Evolutionary conservation across 2,888 invertebrate genomes (phyloP), one percentile per base, ranked within the genome.

Genomic region (Phyto melanocephala): DNA sequence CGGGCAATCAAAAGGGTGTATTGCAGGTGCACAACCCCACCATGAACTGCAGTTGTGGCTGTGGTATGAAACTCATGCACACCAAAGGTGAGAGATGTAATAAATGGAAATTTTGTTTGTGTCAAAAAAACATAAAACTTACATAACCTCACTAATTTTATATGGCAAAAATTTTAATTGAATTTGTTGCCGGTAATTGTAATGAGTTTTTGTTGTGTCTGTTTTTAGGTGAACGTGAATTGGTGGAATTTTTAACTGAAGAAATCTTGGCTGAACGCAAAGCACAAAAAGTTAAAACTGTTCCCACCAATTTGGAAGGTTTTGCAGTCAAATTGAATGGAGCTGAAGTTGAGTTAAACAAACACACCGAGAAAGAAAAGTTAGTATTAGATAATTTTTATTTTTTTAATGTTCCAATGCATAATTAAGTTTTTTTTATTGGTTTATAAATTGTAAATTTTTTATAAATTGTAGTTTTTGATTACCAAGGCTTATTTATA

Each of bases 181-280:
- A 35, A 65, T 28, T 56, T 24, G 13, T 40, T 62, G 62, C 80
- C 74, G 79, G 81, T 62, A 47, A 72, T 60, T 63, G 45, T 40
- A 33, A 28, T 52, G 1, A 62, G 40, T 20, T 10, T 62, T 13
- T n/a, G 20, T 62, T 76, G 17, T 50, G 83, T 76, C 24, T 50
- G 83, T 45, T 63, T n/a, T 42, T 10, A 97, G 97, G 95, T 87
- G 97, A 97, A 90, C 93, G 95, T 85, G 97, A 97, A 88, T 92
- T 99, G 63, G 95, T 96, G 0, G 96, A 97, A 89, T 99, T 98
- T 89, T 92, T 99, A 28, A 95, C 96, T 1, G 97, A 99, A 88
- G 99, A 99, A 92, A 98, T 99, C 84, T 93, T 96, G 28, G 96
- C 97, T 0, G 99, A 99, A 90, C 95, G 96, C 86, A 96, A 97